These are phyloP conservation scores for Rhinella marina DNA, from an alignment of 2,797 vertebrate species.

Conservation along the genomic window DNA sequence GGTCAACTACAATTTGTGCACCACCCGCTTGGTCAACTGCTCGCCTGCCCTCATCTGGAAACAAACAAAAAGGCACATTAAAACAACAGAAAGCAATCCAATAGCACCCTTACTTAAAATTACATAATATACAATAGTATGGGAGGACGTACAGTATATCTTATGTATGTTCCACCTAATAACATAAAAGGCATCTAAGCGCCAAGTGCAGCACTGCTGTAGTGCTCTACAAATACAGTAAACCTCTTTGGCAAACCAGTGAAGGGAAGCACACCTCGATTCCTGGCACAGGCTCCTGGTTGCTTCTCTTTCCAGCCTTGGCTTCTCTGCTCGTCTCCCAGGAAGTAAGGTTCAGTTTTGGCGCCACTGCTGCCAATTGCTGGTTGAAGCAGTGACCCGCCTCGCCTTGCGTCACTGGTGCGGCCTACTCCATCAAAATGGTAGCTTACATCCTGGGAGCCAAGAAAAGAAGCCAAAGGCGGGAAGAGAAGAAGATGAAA, in stretches of 20 bases:
- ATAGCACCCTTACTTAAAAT: conserved; percentile 29
- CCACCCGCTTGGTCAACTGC: conserved; percentile 98
- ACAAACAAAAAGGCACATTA: conserved; percentile 95
- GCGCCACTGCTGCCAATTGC: too few relatives aligned
- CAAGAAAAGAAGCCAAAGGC: too few relatives aligned
- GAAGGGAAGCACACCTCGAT: too few relatives aligned
- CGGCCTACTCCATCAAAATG: too few relatives aligned
- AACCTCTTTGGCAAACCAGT: not conserved
- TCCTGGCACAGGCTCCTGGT: too few relatives aligned
- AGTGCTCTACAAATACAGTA: not conserved
- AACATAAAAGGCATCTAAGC: not conserved
- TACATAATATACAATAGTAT: conserved; percentile 18
- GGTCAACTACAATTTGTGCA: conserved; percentile 97
- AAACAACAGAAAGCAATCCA: conserved; percentile 76
- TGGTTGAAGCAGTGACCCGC: too few relatives aligned
- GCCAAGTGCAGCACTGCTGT: not conserved
- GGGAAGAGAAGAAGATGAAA: too few relatives aligned
- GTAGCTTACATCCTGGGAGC: too few relatives aligned
- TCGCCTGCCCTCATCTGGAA: conserved; percentile 99
- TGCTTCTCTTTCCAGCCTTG: too few relatives aligned
- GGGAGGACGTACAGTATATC: not conserved
- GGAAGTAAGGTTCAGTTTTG: too few relatives aligned
- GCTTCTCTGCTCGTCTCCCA: too few relatives aligned
- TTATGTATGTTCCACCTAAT: not conserved
- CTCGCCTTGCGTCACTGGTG: too few relatives aligned